Percentiles rank a stretch among this genome's conserved stretches.
Conservation (phyloP, 2,797 vertebrate genomes). For the Trichosurus vulpecula region DNA sequence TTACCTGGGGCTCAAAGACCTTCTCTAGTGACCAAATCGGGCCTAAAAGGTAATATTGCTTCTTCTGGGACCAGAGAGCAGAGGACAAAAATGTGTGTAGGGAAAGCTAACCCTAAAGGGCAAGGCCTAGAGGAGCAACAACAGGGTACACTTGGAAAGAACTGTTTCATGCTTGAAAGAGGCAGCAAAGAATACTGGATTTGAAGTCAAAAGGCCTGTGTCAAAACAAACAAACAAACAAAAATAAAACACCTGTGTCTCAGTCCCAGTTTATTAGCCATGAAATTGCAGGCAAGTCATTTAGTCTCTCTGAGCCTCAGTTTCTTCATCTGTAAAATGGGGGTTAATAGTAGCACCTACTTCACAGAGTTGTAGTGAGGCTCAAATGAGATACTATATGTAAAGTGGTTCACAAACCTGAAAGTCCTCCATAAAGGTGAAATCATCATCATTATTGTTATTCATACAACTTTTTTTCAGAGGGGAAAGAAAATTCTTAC, state of each 20-base stretch:
- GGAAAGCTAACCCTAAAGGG: not conserved
- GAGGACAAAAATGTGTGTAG: not conserved
- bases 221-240: too few species aligned
- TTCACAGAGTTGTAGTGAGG: not conserved
- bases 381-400: not conserved
- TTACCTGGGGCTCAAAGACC: not conserved
- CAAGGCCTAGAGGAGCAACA: not conserved
- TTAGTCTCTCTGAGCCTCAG: not conserved
- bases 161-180: not conserved
- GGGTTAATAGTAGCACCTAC: not conserved
- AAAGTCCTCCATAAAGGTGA: not conserved
- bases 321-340: not conserved
- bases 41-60: not conserved
- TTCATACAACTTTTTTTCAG: not conserved
- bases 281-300: not conserved
- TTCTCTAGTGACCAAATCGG: not conserved
- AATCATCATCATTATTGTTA: not conserved
- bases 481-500: not conserved
- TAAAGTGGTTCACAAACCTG: not conserved
- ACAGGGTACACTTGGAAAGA: not conserved
- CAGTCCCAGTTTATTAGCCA: not conserved
- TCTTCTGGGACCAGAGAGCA: not conserved
- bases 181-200: not conserved
- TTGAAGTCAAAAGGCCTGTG: not conserved
- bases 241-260: not conserved